Evolutionary conservation across 2,888 invertebrate genomes (phyloP), one percentile per base, ranked within the genome.

Genomic region (Sphaeridia pumilis): DNA sequence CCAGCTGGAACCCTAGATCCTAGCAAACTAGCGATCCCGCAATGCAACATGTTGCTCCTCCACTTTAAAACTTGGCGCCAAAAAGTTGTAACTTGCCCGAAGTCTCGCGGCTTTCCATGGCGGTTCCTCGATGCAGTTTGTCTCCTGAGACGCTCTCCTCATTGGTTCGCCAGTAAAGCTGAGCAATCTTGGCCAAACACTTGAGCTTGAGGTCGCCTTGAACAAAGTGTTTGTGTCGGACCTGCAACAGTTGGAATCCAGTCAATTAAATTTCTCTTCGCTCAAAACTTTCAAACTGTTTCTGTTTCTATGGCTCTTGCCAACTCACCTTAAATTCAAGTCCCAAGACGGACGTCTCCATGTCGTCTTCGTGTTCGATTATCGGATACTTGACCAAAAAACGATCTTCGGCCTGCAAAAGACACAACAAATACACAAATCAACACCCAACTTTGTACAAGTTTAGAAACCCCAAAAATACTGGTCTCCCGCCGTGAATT

Each of bases 141-240:
- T 82, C 82, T 31, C 85, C 83, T 70, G 85, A 84, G 47, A 87
- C 85, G 67, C 86, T 87, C 70, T 87, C 85, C 70, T 88, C 88
- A 72, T 88, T 87, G 70, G 83, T 86, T 12, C 83, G 78, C 82
- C 84, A 84, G 72, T 88, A 88, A 42, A 88, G 81, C 34, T 84
- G 83, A 52, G 84, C 85, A 71, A 88, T 87, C 66, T 84, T 87
- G 56, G 88, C 87, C 69, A 87, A 77, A 74, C 88, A 89, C 77
- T 87, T 88, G 67, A 88, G 76, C 73, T 87, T 88, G 75, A 89
- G 78, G 73, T 87, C 86, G 67, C 87, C 79, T 78, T 70, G 80
- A 31, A 59, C 80, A 75, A 88, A 87, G 74, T 88, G 86, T 71
- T 83, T 82, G 65, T 77, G 78, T 67, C 81, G 80, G 65, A 86